Base-by-base conservation (phyloP, 2,113 vertebrate genomes). In the Chloroceryle aenea region DNA sequence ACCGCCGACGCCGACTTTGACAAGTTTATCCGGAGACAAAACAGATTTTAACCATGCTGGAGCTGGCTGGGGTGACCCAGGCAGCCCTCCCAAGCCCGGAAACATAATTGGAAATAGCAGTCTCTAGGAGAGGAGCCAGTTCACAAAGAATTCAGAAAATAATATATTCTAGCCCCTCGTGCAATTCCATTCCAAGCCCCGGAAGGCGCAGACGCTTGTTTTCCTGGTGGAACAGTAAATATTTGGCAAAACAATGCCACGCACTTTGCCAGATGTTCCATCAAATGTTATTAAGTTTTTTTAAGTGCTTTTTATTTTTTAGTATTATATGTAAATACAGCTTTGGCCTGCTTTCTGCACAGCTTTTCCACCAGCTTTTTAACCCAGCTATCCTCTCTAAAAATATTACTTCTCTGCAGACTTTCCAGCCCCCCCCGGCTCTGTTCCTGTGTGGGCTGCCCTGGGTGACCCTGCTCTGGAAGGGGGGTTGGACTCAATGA, bases 261-360 rank as follows among this genome's bases (percentile, higher is more conserved):
- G 20, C 10, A 7, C 73, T 82, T 82, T 30, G 77, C 74, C 87
- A 92, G 91, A 89, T 95, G 94, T 92, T 90, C 61, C 73, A 67
- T 72, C 48, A 78, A 71, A 75, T 42, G 40, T 61, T 76, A 72
- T 9, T 80, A 77, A n/a, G 52, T 20, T 34, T 71, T 71, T 68
- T 55, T 38, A 64, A 40, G 34, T 4, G 45, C 0, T 7, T 14
- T 4, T 36, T 48, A n/a, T 8, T 4, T 36, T 43, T 36, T 8
- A 64, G 43, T 67, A 82, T 78, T 67, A 62, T 8, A 53, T 48
- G 34, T 40, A 93, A 91, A 86, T 26, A 78, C 2, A 4, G 21
- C 78, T 77, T 91, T 93, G 77, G 64, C 47, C 87, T 58, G 14
- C 12, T 77, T 34, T 71, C 85, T 26, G 32, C 38, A 89, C 23